A percentile compares a stretch with the other conserved stretches of the same genome.
Evolutionary conservation across 2,888 invertebrate genomes (phyloP).

Genomic region (Parnassius smintheus): DNA sequence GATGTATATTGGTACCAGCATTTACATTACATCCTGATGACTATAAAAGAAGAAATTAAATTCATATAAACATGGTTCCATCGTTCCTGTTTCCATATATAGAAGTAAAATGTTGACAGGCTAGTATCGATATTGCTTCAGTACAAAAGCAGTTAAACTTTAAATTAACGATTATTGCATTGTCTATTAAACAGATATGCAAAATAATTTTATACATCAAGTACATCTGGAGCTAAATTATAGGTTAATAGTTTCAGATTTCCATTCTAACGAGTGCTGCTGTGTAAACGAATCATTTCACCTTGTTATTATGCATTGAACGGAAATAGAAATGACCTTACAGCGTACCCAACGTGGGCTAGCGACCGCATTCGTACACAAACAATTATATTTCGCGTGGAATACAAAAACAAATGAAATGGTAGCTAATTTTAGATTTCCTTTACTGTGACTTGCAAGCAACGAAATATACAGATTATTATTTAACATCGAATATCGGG

Average conservation of each 20-base stretch:
- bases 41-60: too few species aligned
- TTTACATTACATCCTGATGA: too few species aligned
- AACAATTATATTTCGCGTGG: slow-evolving; percentile 3
- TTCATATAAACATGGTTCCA: too few species aligned
- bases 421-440: background rate
- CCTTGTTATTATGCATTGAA: slow-evolving; percentile 1
- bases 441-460: too few species aligned
- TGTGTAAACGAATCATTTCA: slow-evolving; percentile 10
- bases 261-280: background rate
- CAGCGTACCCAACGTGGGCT: background rate
- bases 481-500: too few species aligned
- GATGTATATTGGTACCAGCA: too few species aligned
- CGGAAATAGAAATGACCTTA: slow-evolving; percentile 14
- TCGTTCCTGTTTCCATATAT: background rate
- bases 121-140: background rate
- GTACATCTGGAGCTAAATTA: background rate
- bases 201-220: too few species aligned
- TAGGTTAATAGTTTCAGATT: background rate
- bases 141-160: too few species aligned
- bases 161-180: background rate
- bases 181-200: too few species aligned
- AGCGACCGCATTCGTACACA: slow-evolving; percentile 3
- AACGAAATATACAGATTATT: too few species aligned
- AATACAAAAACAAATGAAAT: slow-evolving; percentile 1
- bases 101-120: background rate